Conservation (phyloP, 1,140 invertebrate genomes). For the Steinernema feltiae region DNA sequence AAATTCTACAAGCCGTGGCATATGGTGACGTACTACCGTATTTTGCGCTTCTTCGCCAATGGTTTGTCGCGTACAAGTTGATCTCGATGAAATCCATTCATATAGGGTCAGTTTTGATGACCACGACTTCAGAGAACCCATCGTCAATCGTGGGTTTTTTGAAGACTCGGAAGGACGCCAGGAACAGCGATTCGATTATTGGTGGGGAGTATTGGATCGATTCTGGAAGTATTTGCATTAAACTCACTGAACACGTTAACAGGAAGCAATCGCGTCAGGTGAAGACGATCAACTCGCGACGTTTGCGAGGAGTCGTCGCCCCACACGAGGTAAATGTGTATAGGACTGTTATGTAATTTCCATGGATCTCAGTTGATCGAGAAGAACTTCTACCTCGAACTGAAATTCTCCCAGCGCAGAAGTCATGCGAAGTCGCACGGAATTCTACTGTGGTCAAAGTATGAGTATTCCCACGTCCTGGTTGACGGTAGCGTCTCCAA, state of each 20-base stretch:
- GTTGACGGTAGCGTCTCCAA: background rate
- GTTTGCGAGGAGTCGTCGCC: background rate
- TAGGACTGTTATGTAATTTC: background rate
- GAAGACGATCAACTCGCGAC: background rate
- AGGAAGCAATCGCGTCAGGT: background rate
- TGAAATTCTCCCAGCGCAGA: background rate
- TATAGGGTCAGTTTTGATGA: constrained; percentile 17
- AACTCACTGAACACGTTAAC: background rate
- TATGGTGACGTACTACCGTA: constrained; percentile 19
- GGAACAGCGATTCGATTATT: background rate
- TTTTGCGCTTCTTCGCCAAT: constrained; percentile 17
- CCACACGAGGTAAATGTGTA: background rate
- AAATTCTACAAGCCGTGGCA: constrained; percentile 22
- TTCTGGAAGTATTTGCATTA: background rate
- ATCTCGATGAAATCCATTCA: background rate
- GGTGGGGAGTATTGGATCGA: background rate
- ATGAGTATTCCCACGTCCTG: constrained; percentile 8
- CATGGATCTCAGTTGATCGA: background rate
- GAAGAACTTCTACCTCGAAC: background rate
- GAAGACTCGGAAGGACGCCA: background rate
- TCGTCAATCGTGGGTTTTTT: background rate
- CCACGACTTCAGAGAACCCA: constrained; percentile 10
- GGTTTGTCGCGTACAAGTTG: background rate
- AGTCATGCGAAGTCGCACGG: background rate
- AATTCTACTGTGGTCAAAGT: background rate